Base-by-base conservation (phyloP, 2,113 vertebrate species). In the Coptodon bakossiorum region DNA sequence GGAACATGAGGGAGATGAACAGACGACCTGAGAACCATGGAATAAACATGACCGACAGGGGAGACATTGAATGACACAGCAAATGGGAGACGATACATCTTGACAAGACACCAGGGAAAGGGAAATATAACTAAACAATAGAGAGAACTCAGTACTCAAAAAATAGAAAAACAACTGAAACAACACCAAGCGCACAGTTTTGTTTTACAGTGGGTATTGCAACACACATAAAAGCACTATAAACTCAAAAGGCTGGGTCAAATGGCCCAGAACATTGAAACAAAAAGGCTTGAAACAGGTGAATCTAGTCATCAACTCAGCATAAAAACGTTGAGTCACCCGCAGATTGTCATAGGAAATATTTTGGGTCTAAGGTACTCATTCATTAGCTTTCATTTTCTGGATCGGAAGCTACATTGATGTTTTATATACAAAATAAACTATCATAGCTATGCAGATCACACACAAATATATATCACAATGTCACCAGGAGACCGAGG, bases 401-500 rank as follows among this genome's bases (percentile, higher is more conserved):
- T 17, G 7, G 27, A 59, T 59, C 0, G 0, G 27, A 59, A 31
- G 14, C 27, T 59, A 9, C 27, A 59, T 31, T 31, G 0, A 59
- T 59, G 57, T 31, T 31, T 59, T 59, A 31, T 61, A 61, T 17
- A 22, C n/a, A n/a, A n/a, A n/a, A n/a, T n/a, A n/a, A n/a, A n/a
- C n/a, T n/a, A n/a, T n/a, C n/a, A n/a, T n/a, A n/a, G n/a, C n/a
- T n/a, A n/a, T n/a, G n/a, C n/a, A n/a, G n/a, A n/a, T n/a, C n/a
- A n/a, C n/a, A n/a, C n/a, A n/a, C n/a, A n/a, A n/a, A n/a, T n/a
- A n/a, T n/a, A n/a, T n/a, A n/a, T n/a, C n/a, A n/a, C n/a, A n/a
- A n/a, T n/a, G n/a, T n/a, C n/a, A n/a, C n/a, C n/a, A n/a, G n/a
- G n/a, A n/a, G n/a, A n/a, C n/a, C n/a, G n/a, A n/a, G n/a, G n/a